Base-by-base conservation (phyloP, 1,140 invertebrate genomes). In the Drosophila lowei region DNA sequence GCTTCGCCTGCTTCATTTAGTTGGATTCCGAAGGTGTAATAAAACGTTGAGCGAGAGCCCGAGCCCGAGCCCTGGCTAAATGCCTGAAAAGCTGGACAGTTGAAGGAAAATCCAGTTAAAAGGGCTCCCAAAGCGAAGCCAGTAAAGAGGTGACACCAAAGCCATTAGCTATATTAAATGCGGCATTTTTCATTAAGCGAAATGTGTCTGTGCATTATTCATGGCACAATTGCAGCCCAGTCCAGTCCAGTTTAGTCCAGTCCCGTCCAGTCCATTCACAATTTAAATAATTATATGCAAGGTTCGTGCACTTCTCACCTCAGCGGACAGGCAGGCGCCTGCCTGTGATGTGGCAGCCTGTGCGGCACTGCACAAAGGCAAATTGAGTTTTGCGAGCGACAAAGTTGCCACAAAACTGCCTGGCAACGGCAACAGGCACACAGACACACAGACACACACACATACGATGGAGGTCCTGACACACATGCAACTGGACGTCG, bases 281-380 rank as follows among this genome's bases (percentile, higher is more conserved):
- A 61, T 68, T 84, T 60, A 60, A 56, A 64, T 75, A 71, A 79
- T 76, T 76, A 71, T 79, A 66, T 73, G 75, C 46, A 21, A 11
- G 25, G 73, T 52, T 64, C 63, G 18, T 47, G 53, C 64, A 57
- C 64, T 21, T 57, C 64, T 68, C 66, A 68, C 63, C 63, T 70
- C 52, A 49, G 66, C 52, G 66, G 64, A 42, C 21, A 34, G 34
- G 11, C 30, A 1, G 30, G 30, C 30, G 30, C 30, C 34, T 38
- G 34, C 34, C 34, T 38, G 3, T 38, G 34, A 13, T 38, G 34
- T 38, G 34, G 34, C 30, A 9, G 30, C 30, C 30, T 34, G 30
- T 64, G 34, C n/a, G 46, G 25, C 15, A 11, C 21, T 49, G 44
- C 53, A 70, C 23, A 52, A 59, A 73, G 68, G 57, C 43, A 71